Conservation (phyloP, 2,113 vertebrate genomes). For the Peromyscus leucopus region DNA sequence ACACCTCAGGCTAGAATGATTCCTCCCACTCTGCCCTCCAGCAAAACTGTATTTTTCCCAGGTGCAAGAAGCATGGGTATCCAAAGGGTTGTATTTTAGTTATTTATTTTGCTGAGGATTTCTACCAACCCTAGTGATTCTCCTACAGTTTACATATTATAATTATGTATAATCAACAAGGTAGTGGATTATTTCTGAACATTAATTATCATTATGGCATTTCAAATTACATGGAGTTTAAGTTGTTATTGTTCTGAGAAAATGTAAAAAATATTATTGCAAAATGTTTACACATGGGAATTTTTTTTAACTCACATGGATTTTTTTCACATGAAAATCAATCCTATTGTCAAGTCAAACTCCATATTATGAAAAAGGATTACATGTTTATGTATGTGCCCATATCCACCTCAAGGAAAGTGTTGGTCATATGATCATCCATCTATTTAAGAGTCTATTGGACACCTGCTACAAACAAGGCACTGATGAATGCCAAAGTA, state of each 20-base stretch:
- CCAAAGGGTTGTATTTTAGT: background rate
- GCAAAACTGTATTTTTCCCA: background rate
- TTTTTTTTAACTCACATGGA: background rate
- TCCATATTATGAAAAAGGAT: background rate
- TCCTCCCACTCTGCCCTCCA: constrained; percentile 16
- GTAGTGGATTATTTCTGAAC: background rate
- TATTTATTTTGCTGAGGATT: background rate
- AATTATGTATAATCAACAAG: background rate
- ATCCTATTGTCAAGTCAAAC: background rate
- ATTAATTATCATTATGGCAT: background rate
- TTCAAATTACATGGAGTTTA: background rate
- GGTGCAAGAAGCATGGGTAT: background rate
- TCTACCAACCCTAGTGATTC: background rate
- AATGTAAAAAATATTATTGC: background rate
- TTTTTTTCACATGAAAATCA: constrained; percentile 10
- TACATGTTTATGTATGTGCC: background rate
- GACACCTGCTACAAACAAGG: background rate
- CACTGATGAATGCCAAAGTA: background rate
- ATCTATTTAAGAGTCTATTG: background rate
- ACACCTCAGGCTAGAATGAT: constrained; percentile 27
- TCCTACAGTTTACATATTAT: background rate
- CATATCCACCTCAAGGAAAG: background rate
- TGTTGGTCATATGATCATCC: background rate
- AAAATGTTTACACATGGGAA: background rate
- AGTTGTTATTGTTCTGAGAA: constrained; percentile 47